Evolutionary conservation across 2,113 vertebrate species (phyloP).

Genomic region (Isurus oxyrinchus): DNA sequence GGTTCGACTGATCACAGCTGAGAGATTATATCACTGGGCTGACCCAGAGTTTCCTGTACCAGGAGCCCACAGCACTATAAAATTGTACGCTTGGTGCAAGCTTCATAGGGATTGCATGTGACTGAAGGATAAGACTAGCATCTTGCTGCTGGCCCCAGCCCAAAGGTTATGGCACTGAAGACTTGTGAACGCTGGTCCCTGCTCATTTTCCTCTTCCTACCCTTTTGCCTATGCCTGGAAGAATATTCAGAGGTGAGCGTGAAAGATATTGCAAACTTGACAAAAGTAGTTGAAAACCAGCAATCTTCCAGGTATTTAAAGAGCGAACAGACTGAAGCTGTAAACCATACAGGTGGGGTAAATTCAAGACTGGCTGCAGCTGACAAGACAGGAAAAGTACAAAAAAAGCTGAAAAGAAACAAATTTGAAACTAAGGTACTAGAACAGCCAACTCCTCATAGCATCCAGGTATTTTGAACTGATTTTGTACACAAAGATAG

Average conservation of each 20-base stretch:
- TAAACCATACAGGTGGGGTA: slow-evolving; percentile 47
- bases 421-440: slow-evolving; percentile 66
- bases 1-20: slow-evolving; percentile 8
- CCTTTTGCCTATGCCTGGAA: slow-evolving; percentile 71
- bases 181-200: slow-evolving; percentile 59
- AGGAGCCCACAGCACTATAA: background rate
- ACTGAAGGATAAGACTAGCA: slow-evolving; percentile 18
- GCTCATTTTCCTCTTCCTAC: slow-evolving; percentile 64
- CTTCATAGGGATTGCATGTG: background rate
- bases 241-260: slow-evolving; percentile 75
- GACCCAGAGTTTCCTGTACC: slow-evolving; percentile 5
- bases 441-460: slow-evolving; percentile 67
- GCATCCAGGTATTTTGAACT: slow-evolving; percentile 74
- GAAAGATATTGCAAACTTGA: slow-evolving; percentile 67
- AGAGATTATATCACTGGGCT: slow-evolving; percentile 25
- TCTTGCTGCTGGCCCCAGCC: slow-evolving; percentile 35
- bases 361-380: slow-evolving; percentile 48
- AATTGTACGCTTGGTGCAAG: background rate
- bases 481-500: slow-evolving; percentile 60
- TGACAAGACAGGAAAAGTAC: slow-evolving; percentile 66
- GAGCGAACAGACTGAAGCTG: slow-evolving; percentile 62
- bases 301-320: slow-evolving; percentile 69
- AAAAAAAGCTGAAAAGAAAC: slow-evolving; percentile 62
- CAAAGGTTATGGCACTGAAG: slow-evolving; percentile 57
- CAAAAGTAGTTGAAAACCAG: slow-evolving; percentile 69